Percentiles rank a stretch among this genome's conserved stretches.
These are phyloP conservation scores for Epinephelus coioides DNA, from an alignment of 2,797 vertebrate species.

Conservation along the genomic window DNA sequence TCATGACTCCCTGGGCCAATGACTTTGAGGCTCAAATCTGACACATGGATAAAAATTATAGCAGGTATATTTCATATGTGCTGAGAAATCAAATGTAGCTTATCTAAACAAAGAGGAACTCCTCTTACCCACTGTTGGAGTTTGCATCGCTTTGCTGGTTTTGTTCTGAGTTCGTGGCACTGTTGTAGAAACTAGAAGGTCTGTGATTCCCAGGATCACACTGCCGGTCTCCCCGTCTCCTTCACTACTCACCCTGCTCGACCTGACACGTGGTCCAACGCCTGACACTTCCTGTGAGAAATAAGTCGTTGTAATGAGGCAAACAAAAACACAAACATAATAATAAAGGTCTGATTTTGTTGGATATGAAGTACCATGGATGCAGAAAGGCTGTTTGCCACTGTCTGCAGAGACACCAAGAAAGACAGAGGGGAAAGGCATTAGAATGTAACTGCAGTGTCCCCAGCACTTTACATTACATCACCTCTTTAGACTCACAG, in stretches of 20 bases:
- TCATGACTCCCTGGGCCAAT: slow-evolving; percentile 20
- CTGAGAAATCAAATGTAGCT: too few relatives aligned
- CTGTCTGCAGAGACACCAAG: slow-evolving; percentile 42
- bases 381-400: slow-evolving; percentile 51
- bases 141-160: slow-evolving; percentile 46
- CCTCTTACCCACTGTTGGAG: slow-evolving; percentile 61
- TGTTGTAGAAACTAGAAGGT: slow-evolving; percentile 58
- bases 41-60: too few relatives aligned
- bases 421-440: neutral
- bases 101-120: neutral
- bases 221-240: slow-evolving; percentile 52
- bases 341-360: neutral
- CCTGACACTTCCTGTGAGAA: slow-evolving; percentile 65
- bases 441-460: neutral
- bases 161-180: slow-evolving; percentile 22
- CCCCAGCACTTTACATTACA: too few relatives aligned
- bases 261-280: slow-evolving; percentile 27
- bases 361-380: slow-evolving; percentile 48
- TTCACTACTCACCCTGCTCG: slow-evolving; percentile 32
- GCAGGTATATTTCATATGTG: too few relatives aligned
- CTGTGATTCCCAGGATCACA: slow-evolving; percentile 68
- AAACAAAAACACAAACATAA: neutral
- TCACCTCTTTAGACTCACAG: too few relatives aligned
- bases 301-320: too few relatives aligned
- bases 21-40: slow-evolving; percentile 52